Evolutionary conservation across 2,888 invertebrate species (phyloP), one percentile per base, ranked within the genome.

Genomic region (Seira musarum): DNA sequence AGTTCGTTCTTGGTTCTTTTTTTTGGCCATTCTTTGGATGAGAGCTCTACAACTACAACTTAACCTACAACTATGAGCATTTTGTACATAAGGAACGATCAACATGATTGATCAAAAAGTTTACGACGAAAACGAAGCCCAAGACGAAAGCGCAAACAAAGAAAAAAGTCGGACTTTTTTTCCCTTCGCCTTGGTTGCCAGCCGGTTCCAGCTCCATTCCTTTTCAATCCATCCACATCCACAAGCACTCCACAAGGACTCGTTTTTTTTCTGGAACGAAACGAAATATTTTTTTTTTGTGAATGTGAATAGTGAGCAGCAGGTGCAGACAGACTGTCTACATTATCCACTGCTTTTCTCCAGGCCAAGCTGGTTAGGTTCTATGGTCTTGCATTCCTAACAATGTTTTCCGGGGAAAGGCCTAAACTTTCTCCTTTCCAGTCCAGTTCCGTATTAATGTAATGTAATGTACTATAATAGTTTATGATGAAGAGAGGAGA

Each of bases 311-410:
- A n/a, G n/a, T n/a, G 2, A 77, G 73, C 65, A 78, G 78, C 69
- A 80, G 80, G 74, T 80, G 74, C 69, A 80, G 80, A 80, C 79
- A 72, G 68, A 63, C 71, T 72, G 78, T 78, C 57, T 57, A 60
- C 71, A 66, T 49, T 35, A n/a, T 13, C 40, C n/a, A 40, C 30
- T 25, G 1, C 10, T 65, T 25, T 24, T 17, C 40, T 40, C 13
- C 6, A 40, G 40, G 13, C 40, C 6, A 8, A 40, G 13, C 13
- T 8, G 6, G 40, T 40, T 6, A 13, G 40, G 40, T 40, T 40
- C 40, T 40, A 13, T 72, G 61, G 66, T 17, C 6, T 21, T 10
- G 35, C 67, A 74, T 13, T 61, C 70, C 60, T 49, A 35, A 70
- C 60, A 40, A 53, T 65, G 65, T 65, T 64, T 40, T 35, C 71